These are phyloP conservation scores for Platalea minor DNA, from an alignment of 2,797 vertebrate genomes.

Conservation along the genomic window DNA sequence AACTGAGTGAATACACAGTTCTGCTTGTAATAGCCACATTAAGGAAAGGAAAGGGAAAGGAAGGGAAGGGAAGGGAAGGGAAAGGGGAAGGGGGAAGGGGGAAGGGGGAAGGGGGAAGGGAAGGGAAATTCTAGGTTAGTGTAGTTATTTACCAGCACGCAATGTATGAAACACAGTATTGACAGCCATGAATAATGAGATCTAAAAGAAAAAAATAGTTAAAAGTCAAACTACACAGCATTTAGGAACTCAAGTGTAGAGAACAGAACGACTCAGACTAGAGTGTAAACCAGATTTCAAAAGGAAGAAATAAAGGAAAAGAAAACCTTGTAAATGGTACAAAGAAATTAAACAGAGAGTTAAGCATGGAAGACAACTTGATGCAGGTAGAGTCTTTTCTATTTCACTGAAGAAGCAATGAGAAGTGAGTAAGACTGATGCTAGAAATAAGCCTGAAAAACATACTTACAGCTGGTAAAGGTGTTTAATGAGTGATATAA, in stretches of 20 bases:
- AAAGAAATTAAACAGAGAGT: not conserved
- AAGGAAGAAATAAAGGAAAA: not conserved
- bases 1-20: not conserved
- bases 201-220: not conserved
- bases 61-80: too few relatives aligned
- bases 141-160: not conserved
- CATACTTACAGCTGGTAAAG: not conserved
- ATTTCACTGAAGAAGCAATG: not conserved
- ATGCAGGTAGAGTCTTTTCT: not conserved
- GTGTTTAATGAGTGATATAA: not conserved
- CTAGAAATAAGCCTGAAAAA: not conserved
- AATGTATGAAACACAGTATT: not conserved
- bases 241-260: not conserved
- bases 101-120: too few relatives aligned
- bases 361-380: not conserved
- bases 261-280: not conserved
- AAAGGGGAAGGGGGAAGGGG: too few relatives aligned
- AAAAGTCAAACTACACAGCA: not conserved
- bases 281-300: not conserved
- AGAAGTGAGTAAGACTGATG: not conserved
- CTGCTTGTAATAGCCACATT: not conserved
- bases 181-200: not conserved
- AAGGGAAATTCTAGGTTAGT: not conserved
- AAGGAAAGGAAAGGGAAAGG: not conserved
- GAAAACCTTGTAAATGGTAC: not conserved